phyloP scores from a whole-genome alignment of 2,888 invertebrate species.

The Chrysolina oricalcia region DNA sequence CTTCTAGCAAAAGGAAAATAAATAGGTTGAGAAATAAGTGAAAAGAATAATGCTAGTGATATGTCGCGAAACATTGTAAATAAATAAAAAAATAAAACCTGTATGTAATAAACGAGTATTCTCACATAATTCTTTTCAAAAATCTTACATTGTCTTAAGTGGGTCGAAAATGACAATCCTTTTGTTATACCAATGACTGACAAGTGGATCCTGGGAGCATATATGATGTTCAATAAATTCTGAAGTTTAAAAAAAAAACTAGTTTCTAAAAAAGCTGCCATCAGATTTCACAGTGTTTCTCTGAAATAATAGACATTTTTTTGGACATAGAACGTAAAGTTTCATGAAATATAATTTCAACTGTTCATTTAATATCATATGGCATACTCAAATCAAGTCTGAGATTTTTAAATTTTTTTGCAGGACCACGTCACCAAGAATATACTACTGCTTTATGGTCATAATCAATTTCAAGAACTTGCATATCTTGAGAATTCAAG shows the following conservation, averaged over 20 bases:
- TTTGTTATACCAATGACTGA: not conserved
- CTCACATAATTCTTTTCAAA: conserved; percentile 46
- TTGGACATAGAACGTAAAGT: not conserved
- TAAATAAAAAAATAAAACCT: conserved; percentile 53
- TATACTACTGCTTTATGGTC: no score
- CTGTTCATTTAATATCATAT: no score
- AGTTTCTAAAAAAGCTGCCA: not conserved
- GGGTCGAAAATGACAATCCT: conserved; percentile 43
- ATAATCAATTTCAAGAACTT: no score
- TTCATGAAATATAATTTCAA: no score
- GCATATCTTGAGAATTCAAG: no score
- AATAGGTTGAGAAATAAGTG: conserved; percentile 45
- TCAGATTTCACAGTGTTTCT: not conserved
- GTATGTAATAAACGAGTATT: conserved; percentile 52
- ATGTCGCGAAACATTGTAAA: conserved; percentile 52
- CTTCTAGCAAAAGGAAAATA: conserved; percentile 57
- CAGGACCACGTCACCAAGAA: no score
- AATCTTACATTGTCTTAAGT: conserved; percentile 45
- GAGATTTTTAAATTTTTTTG: no score
- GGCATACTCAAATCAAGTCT: no score
- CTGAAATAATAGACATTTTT: conserved; percentile 19
- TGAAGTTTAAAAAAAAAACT: no score
- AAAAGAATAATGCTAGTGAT: conserved; percentile 52
- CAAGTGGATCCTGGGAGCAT: no score
- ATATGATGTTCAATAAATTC: no score